Evolutionary conservation across 2,888 invertebrate species (phyloP), one percentile per base, ranked within the genome.

Genomic region (Dinocampus coccinellae): DNA sequence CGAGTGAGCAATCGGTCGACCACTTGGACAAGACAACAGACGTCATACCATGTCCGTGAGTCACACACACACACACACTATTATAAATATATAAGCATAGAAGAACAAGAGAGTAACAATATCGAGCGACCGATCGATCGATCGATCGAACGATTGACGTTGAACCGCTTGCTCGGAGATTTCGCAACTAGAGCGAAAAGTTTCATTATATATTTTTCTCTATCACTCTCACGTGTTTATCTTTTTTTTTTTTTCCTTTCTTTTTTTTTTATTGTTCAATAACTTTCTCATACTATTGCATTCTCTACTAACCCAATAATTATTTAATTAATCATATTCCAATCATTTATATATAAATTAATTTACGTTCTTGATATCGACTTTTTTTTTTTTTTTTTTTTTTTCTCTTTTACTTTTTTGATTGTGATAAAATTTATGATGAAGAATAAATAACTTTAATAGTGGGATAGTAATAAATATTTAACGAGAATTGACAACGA

Each of bases 161-260:
- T 47, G 39, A 13, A n/a, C 39, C 16, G 47, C 47, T 16, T 20
- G 47, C 6, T 47, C 16, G 16, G 47, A 16, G 47, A 36, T 70
- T 70, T 66, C 76, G 76, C 73, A 81, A 82, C 77, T 82, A 79
- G 81, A 82, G 80, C 82, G 81, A 77, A 78, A 75, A 80, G 72
- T 75, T 77, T 77, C 80, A 79, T 77, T 80, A 76, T 76, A 77
- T 16, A 6, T 79, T 70, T 39, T 78, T 75, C 76, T 55, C 16
- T 65, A 73, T 79, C 76, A 79, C 78, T 80, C 79, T 80, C 79
- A 80, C 77, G 75, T 68, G 74, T 33, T 29, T 42, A 53, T 55
- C 36, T 1, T 11, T 36, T 36, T 9, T 36, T 36, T 10, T 36
- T 36, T 36, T 36, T 36, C n/a, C 16, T n/a, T 1, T 13, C 13